Evolutionary conservation across 2,888 invertebrate genomes (phyloP), one percentile per base, ranked within the genome.

Genomic region (Tromatobia lineatoria): DNA sequence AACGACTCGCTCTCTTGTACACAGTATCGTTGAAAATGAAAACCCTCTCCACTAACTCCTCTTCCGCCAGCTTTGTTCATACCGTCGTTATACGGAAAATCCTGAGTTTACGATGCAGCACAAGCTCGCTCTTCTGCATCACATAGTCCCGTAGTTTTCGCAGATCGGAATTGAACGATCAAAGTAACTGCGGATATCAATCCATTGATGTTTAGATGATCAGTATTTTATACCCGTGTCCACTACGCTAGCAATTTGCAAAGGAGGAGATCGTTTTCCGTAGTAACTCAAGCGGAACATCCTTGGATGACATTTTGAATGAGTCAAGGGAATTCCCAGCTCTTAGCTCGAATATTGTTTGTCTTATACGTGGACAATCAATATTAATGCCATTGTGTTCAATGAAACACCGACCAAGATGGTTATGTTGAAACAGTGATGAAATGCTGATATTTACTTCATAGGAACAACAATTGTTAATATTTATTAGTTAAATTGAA

Each of bases 51-150:
- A 18, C 45, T 59, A 11, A 25, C 38, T 73, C 45, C 59, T 59
- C 73, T 25, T 59, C 42, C 57, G 23, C 23, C 18, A 25, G 59
- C 57, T 64, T 75, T 66, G 52, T 67, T 54, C n/a, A 18, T 50
- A n/a, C 23, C 8, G 29, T 66, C 75, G 50, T 76, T 76, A 42
- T 42, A 54, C 66, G 76, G 42, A 76, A 18, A 54, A 67, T 76
- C 45, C 25, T 42, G 45, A 66, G 38, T 57, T 67, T 18, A 29
- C 25, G 74, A 50, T 18, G 29, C 47, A 25, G 15, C 47, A 13
- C 13, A n/a, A 61, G 20, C 61, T 74, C 47, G 18, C 4, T 15
- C 13, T 25, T 25, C 25, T 23, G 18, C 15, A 25, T 38, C 42
- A 38, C 38, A 42, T 20, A 25, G 4, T 50, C 11, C 20, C 45